Base-by-base conservation (phyloP, 2,797 vertebrate genomes). In the Pteropus rufus region DNA sequence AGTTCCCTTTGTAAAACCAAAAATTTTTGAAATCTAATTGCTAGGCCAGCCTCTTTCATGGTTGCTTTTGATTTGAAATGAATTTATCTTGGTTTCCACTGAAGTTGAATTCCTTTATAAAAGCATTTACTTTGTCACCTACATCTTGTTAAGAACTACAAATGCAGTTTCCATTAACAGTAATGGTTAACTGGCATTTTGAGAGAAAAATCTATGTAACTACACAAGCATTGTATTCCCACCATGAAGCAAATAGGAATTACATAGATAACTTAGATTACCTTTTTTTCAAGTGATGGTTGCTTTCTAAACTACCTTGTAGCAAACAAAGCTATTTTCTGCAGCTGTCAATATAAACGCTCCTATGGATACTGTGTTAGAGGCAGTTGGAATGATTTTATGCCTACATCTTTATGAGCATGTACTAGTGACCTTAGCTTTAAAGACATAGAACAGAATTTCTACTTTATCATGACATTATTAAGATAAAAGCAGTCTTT, bases 271-370 rank as follows among this genome's bases (percentile, higher is more conserved):
- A 89, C 46, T 97, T 94, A 92, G 58, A 91, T 97, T 96, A 58
- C 91, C 93, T 98, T 97, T 84, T 94, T 72, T 62, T 7, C 60
- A 97, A 96, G 73, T 79, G 75, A 52, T 85, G 60, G 54, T 70
- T 73, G 67, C 52, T n/a, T 60, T 93, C 46, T 85, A 95, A 96
- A 90, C 95, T 97, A 62, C 54, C 72, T 92, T 96, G 29, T 91
- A 97, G 31, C 69, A 98, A 93, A 96, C 73, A 97, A 97, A 98
- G 29, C 52, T 96, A 10, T 97, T 97, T 97, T 96, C 52, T 97
- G 54, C 80, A 96, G 52, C 83, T 97, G 39, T 97, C 81, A 96
- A 36, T 83, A 93, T 81, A 92, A 96, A 82, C 69, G 91, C 58
- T 92, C 58, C 76, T 88, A 29, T 23, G 89, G 75, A 96, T 87